Evolutionary conservation across 2,113 vertebrate genomes (phyloP), one percentile per base, ranked within the genome.

Genomic region (Gila orcuttii): DNA sequence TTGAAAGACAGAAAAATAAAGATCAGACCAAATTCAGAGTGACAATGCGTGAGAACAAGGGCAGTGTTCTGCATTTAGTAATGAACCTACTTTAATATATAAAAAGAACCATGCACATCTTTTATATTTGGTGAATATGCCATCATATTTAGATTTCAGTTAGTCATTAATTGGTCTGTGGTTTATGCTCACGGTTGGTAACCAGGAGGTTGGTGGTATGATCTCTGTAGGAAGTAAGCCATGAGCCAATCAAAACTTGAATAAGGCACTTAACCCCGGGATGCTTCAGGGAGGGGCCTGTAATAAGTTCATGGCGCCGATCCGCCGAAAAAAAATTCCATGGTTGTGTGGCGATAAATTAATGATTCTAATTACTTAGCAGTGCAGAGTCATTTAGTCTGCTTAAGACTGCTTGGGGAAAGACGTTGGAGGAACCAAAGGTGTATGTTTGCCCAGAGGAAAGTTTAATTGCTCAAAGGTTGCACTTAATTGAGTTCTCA

Each of bases 311-410:
- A 77, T 31, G 47, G 47, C 1, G 25, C 42, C 12, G 6, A 3
- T 55, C 74, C 21, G 42, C 31, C 2, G 21, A 3, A 55, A 77
- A 52, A 33, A 77, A 21, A 55, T 31, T 52, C 75, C 47, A 77
- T 21, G 75, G 71, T 33, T 55, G 47, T 33, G 47, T 77, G 75
- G 75, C 7, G 17, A 19, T 55, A 77, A 77, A 77, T 55, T 33
- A 77, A 77, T 55, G 25, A 55, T 55, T 77, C 47, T 77, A 77
- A 77, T 77, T 77, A 77, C 74, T 77, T 77, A 21, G 3, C 74
- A 10, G 8, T 33, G 28, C 50, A 55, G 75, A 19, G n/a, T 19
- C 25, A 31, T 77, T 31, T 71, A 42, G 3, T 42, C 68, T 39
- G 19, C 10, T 39, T 71, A 42, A 77, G 75, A 21, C 8, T 77